Base-by-base conservation (phyloP, 2,113 vertebrate species). In the Spermophilus dauricus region DNA sequence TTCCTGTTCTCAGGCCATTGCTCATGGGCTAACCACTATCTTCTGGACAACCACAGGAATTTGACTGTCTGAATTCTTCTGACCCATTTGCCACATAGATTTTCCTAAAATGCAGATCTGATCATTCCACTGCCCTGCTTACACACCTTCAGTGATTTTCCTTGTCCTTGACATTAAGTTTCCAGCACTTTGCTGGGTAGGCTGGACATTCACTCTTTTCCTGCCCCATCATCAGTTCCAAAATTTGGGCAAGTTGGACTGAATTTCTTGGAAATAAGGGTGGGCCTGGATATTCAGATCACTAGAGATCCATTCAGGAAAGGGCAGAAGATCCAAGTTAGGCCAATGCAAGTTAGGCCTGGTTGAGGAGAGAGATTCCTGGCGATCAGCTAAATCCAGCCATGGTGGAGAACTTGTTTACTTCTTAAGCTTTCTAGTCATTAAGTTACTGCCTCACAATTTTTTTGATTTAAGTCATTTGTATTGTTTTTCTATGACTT, bases 51-150 rank as follows among this genome's bases (percentile, higher is more conserved):
- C 42, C 65, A 20, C 16, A 78, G 76, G 51, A 77, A 56, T 73
- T 86, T 70, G 77, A 94, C 77, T 72, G 13, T 63, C 39, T 93
- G 82, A 91, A 61, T 56, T 82, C 39, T 48, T 93, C 39, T 90
- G 48, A 80, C 6, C 32, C 13, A 48, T 82, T 86, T 82, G 18
- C 16, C 13, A 18, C 22, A 56, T 2, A 90, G 63, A 76, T 80
- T 85, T 85, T 91, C 85, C 77, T 88, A 7, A 80, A 93, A 70
- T 63, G 48, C 22, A 85, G 80, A 70, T 61, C 48, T 39, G 30
- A 91, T 81, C 30, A 56, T 87, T 84, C 56, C 42, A 93, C 12
- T 84, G 16, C n/a, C 39, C 42, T 91, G 32, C 30, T 80, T 85
- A 45, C 4, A 91, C 53, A 72, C 37, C 5, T 89, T 96, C 67